Evolutionary conservation across 2,113 vertebrate genomes (phyloP), one percentile per base, ranked within the genome.

Genomic region (Coreoperca whiteheadi): DNA sequence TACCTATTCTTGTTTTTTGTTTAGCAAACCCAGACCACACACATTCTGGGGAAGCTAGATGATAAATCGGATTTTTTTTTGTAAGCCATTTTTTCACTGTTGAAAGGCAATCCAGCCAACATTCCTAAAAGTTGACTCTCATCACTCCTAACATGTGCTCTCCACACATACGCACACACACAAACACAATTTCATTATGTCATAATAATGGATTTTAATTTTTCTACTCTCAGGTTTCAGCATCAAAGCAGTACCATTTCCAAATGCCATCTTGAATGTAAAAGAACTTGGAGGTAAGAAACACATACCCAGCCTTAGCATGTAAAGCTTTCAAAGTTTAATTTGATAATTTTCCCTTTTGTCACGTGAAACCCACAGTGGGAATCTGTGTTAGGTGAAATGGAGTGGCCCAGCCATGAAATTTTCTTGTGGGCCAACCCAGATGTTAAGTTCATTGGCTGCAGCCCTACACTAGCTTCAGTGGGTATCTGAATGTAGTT

Each of bases 231-330:
- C 84, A 99, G 98, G 98, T 96, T 99, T 99, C 95, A 98, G 97
- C 93, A 99, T 99, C 95, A 99, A 99, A 96, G 97, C 98, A 30
- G 97, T 99, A 90, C 96, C 97, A 84, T 98, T 99, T 93, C 96
- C 97, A 94, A 98, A 97, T 92, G 98, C 97, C 88, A 95, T 99
- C 95, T 94, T 99, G 96, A 99, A 99, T 86, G 96, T 99, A 80
- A 99, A 99, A 95, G 98, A 99, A 95, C 98, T 99, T 68, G 98
- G 98, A 98, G 98, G 98, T 99, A 98, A 94, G 92, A 63, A 46
- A 80, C 54, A 48, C 46, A 41, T 51, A 23, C 14, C 37, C 6
- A 1, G 46, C 16, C 20, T n/a, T 0, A 30, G 4, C 6, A 2
- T 43, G 15, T 46, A 21, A 46, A 59, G 21, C 30, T 37, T 54